Percentiles rank a stretch among this genome's conserved stretches.
phyloP scores from a whole-genome alignment of 2,888 invertebrate genomes.

The Enchytraeus crypticus region DNA sequence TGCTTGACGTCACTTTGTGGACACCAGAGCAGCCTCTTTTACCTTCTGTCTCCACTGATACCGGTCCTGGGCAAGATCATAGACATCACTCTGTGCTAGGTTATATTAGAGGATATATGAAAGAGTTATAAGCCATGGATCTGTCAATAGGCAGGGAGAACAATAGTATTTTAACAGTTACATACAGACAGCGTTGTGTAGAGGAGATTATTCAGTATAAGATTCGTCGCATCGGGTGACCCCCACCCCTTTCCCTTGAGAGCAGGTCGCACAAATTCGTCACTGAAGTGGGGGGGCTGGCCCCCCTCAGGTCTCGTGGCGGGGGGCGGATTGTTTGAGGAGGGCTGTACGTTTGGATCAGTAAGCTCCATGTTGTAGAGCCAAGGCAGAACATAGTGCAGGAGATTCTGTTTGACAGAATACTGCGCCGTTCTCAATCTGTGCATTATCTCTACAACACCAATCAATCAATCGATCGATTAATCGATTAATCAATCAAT shows the following conservation, averaged over 20 bases:
- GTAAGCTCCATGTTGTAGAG: constrained; percentile 95
- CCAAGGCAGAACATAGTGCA: constrained; percentile 93
- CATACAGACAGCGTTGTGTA: constrained; percentile 73
- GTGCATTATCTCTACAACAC: constrained; percentile 88
- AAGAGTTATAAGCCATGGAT: no score
- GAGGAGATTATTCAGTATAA: constrained; percentile 96
- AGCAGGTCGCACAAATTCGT: constrained; percentile 45
- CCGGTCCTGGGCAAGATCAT: no score
- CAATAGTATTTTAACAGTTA: no score
- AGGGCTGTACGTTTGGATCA: constrained; percentile 81
- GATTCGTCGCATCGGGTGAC: constrained; percentile 93
- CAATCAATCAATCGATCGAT: no score
- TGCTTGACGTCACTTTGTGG: no score
- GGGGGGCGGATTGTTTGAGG: constrained; percentile 35
- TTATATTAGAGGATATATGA: no score
- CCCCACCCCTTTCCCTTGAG: constrained; percentile 89
- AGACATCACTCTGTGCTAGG: no score
- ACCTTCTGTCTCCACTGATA: no score
- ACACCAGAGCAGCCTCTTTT: no score
- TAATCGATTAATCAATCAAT: no score
- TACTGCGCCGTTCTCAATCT: constrained; percentile 90
- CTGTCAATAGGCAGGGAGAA: no score
- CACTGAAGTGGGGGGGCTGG: background rate
- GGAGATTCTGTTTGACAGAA: constrained; percentile 77
- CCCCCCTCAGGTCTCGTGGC: constrained; percentile 54